Conservation (phyloP, 2,797 vertebrate genomes). For the Bovichtus diacanthus region DNA sequence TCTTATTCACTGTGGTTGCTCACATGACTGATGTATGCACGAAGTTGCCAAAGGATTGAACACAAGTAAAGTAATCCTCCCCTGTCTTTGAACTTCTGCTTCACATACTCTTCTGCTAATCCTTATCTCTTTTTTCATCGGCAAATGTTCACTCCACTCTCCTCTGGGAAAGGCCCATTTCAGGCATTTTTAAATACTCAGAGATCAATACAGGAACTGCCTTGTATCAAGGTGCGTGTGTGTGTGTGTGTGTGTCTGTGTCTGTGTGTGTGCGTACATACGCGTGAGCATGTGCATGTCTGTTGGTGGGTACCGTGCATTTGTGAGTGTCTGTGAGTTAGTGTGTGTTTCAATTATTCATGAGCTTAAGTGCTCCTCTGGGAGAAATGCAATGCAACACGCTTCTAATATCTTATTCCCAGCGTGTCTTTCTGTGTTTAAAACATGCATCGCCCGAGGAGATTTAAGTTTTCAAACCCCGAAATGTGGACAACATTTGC, state of each 20-base stretch:
- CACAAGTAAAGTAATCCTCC: neutral
- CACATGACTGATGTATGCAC: slow-evolving; percentile 18
- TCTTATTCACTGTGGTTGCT: slow-evolving; percentile 29
- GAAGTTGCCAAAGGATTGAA: neutral
- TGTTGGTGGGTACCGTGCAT: slow-evolving; percentile 48
- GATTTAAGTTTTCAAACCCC: slow-evolving; percentile 35
- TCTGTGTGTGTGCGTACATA: slow-evolving; percentile 17
- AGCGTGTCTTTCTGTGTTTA: slow-evolving; percentile 61
- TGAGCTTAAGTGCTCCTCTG: slow-evolving; percentile 76
- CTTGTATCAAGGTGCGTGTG: slow-evolving; percentile 25
- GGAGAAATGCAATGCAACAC: slow-evolving; percentile 65
- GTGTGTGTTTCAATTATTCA: slow-evolving; percentile 76
- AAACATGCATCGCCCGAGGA: slow-evolving; percentile 58
- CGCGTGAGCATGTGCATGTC: slow-evolving; percentile 29
- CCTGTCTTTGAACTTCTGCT: slow-evolving; percentile 9
- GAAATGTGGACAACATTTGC: slow-evolving; percentile 24
- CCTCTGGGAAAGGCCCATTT: slow-evolving; percentile 61
- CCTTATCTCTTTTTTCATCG: slow-evolving; percentile 7
- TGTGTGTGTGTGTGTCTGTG: slow-evolving; percentile 9
- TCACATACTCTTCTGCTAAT: slow-evolving; percentile 14
- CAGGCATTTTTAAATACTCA: slow-evolving; percentile 57
- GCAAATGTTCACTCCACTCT: slow-evolving; percentile 41
- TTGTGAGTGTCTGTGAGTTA: slow-evolving; percentile 53
- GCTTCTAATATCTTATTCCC: slow-evolving; percentile 71
- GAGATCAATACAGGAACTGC: slow-evolving; percentile 59